Conservation (phyloP, 2,113 vertebrate species). For the Vulpes lagopus region DNA sequence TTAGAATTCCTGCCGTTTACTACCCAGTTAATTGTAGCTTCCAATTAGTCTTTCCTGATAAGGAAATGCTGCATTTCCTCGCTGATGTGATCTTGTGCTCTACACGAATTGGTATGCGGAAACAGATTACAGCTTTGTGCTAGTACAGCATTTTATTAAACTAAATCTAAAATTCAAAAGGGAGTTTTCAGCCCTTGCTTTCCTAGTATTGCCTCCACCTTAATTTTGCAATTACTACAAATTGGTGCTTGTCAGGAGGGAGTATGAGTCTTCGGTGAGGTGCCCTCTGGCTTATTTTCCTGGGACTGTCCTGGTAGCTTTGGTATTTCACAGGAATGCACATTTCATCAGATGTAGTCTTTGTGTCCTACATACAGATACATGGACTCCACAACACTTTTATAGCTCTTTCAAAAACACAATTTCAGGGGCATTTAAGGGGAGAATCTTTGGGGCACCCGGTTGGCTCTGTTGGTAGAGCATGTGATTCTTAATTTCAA, state of each 20-base stretch:
- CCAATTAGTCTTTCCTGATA: constrained; percentile 68
- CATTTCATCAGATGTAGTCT: constrained; percentile 15
- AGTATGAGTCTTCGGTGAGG: neutral
- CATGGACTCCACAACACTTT: neutral
- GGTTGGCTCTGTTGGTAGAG: neutral
- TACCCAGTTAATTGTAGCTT: constrained; percentile 57
- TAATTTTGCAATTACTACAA: constrained; percentile 36
- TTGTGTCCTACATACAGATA: neutral
- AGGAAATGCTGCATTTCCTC: neutral
- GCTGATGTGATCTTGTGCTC: neutral
- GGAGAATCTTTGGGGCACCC: neutral
- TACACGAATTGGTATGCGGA: neutral
- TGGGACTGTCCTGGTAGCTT: neutral
- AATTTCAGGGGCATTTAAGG: neutral
- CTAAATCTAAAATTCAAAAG: constrained; percentile 55
- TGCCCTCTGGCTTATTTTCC: constrained; percentile 19
- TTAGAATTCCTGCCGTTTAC: constrained; percentile 64
- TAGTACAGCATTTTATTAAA: constrained; percentile 38
- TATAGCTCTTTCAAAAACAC: constrained; percentile 32
- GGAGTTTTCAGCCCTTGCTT: constrained; percentile 38
- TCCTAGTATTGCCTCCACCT: constrained; percentile 16
- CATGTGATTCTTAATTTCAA: neutral
- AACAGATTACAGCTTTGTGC: constrained; percentile 45
- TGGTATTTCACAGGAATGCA: neutral
- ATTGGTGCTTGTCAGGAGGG: neutral